Conservation (phyloP, 2,797 vertebrate species). For the Mastacembelus armatus region DNA sequence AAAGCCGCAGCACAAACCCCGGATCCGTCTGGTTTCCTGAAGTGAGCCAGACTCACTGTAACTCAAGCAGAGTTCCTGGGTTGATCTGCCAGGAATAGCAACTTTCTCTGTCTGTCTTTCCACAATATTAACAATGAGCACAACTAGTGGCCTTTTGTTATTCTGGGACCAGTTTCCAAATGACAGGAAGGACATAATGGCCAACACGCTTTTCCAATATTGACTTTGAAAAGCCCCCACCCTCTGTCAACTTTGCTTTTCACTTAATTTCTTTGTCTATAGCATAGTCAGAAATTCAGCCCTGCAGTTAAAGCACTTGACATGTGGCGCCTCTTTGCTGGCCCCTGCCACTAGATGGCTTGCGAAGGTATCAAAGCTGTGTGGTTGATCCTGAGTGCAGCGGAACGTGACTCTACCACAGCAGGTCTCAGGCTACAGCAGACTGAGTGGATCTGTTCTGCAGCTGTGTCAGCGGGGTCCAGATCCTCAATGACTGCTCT, state of each 20-base stretch:
- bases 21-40: conserved; percentile 57
- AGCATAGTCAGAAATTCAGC: conserved; percentile 8
- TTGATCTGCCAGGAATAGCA: conserved; percentile 65
- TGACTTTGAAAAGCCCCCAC: conserved; percentile 37
- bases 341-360: conserved; percentile 43
- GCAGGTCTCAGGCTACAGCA: conserved; percentile 35
- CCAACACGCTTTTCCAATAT: conserved; percentile 49
- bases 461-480: conserved; percentile 73
- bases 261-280: conserved; percentile 19
- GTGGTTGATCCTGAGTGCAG: conserved; percentile 26
- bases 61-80: conserved; percentile 32
- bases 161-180: conserved; percentile 43
- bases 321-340: conserved; percentile 35
- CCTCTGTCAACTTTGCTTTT: not conserved
- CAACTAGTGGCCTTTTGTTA: conserved; percentile 60
- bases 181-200: conserved; percentile 58
- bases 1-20: conserved; percentile 33
- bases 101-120: conserved; percentile 56
- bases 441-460: conserved; percentile 68
- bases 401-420: not conserved
- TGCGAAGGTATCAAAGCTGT: conserved; percentile 20
- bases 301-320: conserved; percentile 13
- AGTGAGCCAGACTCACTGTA: conserved; percentile 10
- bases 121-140: conserved; percentile 63
- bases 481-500: conserved; percentile 64